A percentile compares a stretch with the other conserved stretches of the same genome.
These are phyloP conservation scores for Tragelaphus strepsiceros DNA, from an alignment of 2,113 vertebrate species.

Conservation along the genomic window DNA sequence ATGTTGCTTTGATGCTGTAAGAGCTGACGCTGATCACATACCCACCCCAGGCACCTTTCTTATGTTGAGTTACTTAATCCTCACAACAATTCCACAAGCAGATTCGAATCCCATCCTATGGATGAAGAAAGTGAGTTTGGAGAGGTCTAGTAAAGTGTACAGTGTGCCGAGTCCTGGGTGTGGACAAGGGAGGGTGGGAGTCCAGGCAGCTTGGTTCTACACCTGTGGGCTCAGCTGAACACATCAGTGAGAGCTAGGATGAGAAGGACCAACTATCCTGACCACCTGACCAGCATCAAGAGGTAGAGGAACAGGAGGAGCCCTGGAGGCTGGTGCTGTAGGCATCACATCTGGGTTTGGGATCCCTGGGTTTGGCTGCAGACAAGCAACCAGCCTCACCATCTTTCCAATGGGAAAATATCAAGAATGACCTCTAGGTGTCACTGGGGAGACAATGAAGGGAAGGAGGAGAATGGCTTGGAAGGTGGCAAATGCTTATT, in stretches of 20 bases:
- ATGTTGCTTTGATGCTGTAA: background rate
- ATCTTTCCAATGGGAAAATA: fast-evolving
- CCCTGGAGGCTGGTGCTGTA: background rate
- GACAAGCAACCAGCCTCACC: background rate
- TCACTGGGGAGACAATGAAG: background rate
- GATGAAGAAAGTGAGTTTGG: background rate
- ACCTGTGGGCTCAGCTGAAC: background rate
- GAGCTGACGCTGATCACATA: background rate
- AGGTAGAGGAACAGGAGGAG: background rate
- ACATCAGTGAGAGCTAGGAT: background rate
- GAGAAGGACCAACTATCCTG: fast-evolving
- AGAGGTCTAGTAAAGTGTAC: background rate
- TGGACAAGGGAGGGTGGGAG: background rate
- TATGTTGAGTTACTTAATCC: background rate
- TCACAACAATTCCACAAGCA: fast-evolving
- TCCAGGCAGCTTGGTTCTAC: background rate
- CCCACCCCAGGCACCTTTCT: fast-evolving
- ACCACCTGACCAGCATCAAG: fast-evolving
- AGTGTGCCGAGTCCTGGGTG: background rate
- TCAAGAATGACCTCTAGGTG: background rate
- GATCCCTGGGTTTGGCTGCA: background rate
- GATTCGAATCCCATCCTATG: background rate
- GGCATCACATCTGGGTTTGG: fast-evolving
- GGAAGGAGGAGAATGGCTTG: fast-evolving
- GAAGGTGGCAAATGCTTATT: background rate